Conservation (phyloP, 2,888 invertebrate species). For the Pristionchus fissidentatus region DNA sequence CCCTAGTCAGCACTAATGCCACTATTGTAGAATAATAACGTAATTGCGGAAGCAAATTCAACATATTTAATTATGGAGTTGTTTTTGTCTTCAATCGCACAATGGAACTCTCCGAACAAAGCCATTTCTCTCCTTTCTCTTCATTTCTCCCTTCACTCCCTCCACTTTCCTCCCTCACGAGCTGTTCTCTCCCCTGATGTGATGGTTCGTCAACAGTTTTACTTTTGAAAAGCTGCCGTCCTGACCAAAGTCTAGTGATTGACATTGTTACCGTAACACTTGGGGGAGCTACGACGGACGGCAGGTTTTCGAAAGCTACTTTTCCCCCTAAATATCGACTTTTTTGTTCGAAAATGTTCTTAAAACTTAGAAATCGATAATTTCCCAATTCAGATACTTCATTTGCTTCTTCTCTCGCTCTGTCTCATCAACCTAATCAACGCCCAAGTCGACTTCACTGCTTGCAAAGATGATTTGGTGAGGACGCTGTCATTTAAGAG, state of each 20-base stretch:
- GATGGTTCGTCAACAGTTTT: not conserved
- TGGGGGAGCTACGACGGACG: too few relatives aligned
- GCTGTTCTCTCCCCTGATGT: not conserved
- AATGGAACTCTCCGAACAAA: not conserved
- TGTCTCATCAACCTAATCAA: too few relatives aligned
- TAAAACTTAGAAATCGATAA: too few relatives aligned
- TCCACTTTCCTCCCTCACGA: not conserved
- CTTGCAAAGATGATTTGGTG: too few relatives aligned
- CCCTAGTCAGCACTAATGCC: too few relatives aligned
- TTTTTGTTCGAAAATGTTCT: not conserved
- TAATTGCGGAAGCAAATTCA: not conserved
- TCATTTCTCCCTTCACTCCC: not conserved
- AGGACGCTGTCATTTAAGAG: too few relatives aligned
- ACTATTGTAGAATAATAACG: not conserved
- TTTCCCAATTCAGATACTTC: too few relatives aligned
- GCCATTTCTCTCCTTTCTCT: not conserved
- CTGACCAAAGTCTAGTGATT: not conserved
- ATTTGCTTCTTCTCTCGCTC: too few relatives aligned
- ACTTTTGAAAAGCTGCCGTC: not conserved
- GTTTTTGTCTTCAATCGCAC: not conserved
- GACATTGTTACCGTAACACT: not conserved
- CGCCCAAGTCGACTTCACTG: too few relatives aligned
- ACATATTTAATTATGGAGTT: not conserved
- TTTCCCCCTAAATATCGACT: not conserved
- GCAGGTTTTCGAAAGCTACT: not conserved